Evolutionary conservation across 2,888 invertebrate genomes (phyloP), one percentile per base, ranked within the genome.

Genomic region (Eulithis testata): DNA sequence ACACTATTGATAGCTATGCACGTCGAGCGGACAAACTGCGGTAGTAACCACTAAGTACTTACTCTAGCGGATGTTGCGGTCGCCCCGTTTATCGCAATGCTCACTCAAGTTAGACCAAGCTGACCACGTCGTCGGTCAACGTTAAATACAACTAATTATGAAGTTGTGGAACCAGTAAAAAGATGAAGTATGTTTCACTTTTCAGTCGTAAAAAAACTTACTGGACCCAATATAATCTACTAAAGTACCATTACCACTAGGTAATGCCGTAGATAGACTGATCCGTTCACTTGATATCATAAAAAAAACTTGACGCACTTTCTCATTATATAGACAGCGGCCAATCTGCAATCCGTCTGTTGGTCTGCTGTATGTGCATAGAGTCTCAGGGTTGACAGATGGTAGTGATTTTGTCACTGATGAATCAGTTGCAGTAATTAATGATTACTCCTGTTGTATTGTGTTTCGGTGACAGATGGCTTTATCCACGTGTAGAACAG

Each of bases 1-100:
- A 84, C 84, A 84, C 77, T 83, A 79, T 43, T n/a, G 45, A n/a
- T 52, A 44, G 0, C 4, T 44, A 8, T 49, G 44, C 7, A 53
- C 53, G 45, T 49, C 8, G 11, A 63, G 53, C 63, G 63, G 60
- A 50, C 49, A 11, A 12, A 36, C 11, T 52, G 14, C 3, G 12
- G 11, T 61, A 14, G 31, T 21, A 11, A 27, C 40, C n/a, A 56
- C 31, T 11, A 8, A 3, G n/a, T 55, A 36, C 7, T 14, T 55
- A 36, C 7, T 14, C 37, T 49, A 31, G 5, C 12, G 11, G 49
- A 36, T 7, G 52, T 21, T 58, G 58, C 8, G 40, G 37, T 49
- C 5, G 14, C 9, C 0, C 14, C 36, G 36, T 36, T 36, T 36
- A 44, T 43, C 9, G 11, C 8, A 50, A 37, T 43, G n/a, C 3